Conservation (phyloP, 2,888 invertebrate genomes). For the Scotopteryx bipunctaria region DNA sequence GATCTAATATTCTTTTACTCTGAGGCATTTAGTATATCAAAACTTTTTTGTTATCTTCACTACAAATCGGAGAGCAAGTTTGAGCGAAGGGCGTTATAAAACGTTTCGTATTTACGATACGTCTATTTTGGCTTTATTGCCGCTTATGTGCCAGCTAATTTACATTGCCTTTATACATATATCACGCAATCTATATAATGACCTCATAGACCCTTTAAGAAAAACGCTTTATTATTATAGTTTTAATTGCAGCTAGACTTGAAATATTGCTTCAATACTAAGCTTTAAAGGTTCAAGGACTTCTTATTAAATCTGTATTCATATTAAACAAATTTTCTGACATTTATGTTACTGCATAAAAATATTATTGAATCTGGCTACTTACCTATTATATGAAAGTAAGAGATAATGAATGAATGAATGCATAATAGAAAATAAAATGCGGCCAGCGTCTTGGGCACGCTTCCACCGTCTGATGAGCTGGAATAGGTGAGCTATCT, state of each 20-base stretch:
- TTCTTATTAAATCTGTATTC: background rate
- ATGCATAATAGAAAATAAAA: no score
- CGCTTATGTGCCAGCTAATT: slow-evolving; percentile 55
- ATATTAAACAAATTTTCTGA: background rate
- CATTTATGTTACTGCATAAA: no score
- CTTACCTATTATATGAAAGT: no score
- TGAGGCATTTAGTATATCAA: slow-evolving; percentile 39
- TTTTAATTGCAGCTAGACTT: slow-evolving; percentile 43
- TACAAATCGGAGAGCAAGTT: slow-evolving; percentile 51
- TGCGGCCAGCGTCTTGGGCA: no score
- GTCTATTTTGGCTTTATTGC: slow-evolving; percentile 61
- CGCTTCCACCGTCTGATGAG: no score
- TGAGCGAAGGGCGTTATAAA: slow-evolving; percentile 55
- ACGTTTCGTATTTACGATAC: slow-evolving; percentile 63
- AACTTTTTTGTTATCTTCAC: slow-evolving; percentile 55
- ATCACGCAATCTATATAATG: slow-evolving; percentile 53
- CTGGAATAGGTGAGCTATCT: no score
- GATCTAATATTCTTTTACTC: slow-evolving; percentile 2
- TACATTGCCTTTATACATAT: slow-evolving; percentile 49
- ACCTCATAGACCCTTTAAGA: slow-evolving; percentile 43
- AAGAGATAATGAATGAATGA: no score
- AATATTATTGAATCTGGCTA: no score
- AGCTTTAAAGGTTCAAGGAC: slow-evolving; percentile 4
- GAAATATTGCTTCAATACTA: slow-evolving; percentile 23
- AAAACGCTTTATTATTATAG: slow-evolving; percentile 41